These are phyloP conservation scores for Hymenopus coronatus DNA, from an alignment of 2,888 invertebrate genomes.

Conservation along the genomic window DNA sequence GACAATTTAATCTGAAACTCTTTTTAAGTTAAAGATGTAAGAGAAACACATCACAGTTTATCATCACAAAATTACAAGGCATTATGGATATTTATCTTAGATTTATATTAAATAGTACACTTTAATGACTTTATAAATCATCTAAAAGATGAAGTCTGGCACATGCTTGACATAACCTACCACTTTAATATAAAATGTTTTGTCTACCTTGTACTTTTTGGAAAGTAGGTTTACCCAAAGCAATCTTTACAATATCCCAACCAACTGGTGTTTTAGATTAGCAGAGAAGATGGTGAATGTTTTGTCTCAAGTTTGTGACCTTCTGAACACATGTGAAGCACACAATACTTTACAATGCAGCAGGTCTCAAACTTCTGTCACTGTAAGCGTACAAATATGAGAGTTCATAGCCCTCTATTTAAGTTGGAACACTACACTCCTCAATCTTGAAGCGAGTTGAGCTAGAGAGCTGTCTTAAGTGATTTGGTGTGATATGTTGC, in stretches of 20 bases:
- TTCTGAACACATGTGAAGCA: slow-evolving; percentile 3
- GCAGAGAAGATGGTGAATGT: background rate
- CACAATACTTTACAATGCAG: background rate
- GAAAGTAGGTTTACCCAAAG: background rate
- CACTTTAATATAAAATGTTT: background rate
- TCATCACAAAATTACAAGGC: slow-evolving; percentile 19
- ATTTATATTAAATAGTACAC: background rate
- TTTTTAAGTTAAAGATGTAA: slow-evolving; percentile 1
- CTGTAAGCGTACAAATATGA: background rate
- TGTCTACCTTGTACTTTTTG: slow-evolving; percentile 11
- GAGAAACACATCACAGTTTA: slow-evolving; percentile 2
- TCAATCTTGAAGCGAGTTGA: background rate
- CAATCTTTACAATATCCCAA: background rate
- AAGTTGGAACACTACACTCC: background rate
- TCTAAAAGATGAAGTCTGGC: slow-evolving; percentile 4
- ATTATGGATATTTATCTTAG: slow-evolving; percentile 14
- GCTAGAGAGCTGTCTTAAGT: slow-evolving; percentile 16
- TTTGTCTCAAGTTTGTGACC: background rate
- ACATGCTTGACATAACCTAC: background rate
- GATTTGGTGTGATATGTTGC: slow-evolving; percentile 13
- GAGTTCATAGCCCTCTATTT: background rate
- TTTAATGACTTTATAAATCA: background rate
- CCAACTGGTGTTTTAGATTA: slow-evolving; percentile 3
- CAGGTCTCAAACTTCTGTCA: background rate
- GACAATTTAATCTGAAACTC: background rate